Evolutionary conservation across 2,797 vertebrate species (phyloP), one percentile per base, ranked within the genome.

Genomic region (Pangasius djambal): DNA sequence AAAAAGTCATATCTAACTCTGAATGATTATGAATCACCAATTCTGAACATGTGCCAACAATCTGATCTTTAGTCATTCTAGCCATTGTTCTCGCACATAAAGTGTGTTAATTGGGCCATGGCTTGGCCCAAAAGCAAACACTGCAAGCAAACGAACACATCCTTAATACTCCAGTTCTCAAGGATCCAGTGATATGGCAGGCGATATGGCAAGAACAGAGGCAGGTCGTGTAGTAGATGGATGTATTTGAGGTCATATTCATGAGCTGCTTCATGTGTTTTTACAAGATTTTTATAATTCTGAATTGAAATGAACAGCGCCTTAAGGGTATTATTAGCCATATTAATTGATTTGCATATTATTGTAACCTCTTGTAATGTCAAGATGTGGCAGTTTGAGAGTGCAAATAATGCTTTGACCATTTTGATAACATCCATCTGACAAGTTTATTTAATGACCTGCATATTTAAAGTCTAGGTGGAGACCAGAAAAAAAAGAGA

Each of bases 101-200:
- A 61, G 65, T 22, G 70, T 44, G 72, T 52, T 34, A 85, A 75
- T 78, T 34, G 22, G 63, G 83, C 6, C 28, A 34, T 15, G 72
- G 48, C 87, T 85, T 55, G 44, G 48, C 44, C 83, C 34, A 40
- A 74, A 50, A 63, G 84, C 37, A 89, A 89, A 89, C 84, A 89
- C 12, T 22, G 28, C 65, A 86, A 69, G 37, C 57, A 86, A 81
- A 83, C 16, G 6, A 82, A 67, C 85, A 86, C 85, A 86, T 82
- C 65, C 84, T 83, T 89, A 82, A 82, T n/a, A 20, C 25, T 8
- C 3, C 77, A 74, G 85, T 34, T 55, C n/a, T 85, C 61, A 59
- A 44, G 50, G 72, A 86, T 34, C 40, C 48, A 4, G 87, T 10
- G 18, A 77, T n/a, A 16, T 8, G 44, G 44, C 13, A 18, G 15